phyloP scores from a whole-genome alignment of 2,113 vertebrate species.

The Alectura lathami region DNA sequence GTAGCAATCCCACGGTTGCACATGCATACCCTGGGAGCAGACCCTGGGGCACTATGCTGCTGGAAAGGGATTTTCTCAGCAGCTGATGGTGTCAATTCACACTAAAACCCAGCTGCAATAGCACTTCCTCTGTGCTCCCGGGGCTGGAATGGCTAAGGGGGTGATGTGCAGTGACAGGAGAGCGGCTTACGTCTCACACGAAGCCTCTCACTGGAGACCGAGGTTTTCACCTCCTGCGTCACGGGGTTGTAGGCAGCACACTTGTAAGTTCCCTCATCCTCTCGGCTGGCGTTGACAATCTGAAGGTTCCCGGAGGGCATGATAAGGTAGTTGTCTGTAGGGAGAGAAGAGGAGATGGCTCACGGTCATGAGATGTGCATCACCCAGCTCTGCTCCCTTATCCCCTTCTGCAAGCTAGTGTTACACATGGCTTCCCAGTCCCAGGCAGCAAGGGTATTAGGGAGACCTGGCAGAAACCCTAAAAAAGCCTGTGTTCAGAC shows the following conservation, averaged over 20 bases:
- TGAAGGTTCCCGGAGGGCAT: conserved; percentile 98
- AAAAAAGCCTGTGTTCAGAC: not conserved
- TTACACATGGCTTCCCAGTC: not conserved
- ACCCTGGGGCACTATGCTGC: not conserved
- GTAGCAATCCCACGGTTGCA: not conserved
- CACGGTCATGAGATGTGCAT: not conserved
- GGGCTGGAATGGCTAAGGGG: not conserved
- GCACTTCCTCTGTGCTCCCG: not conserved
- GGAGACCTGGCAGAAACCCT: not conserved
- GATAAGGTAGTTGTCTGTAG: conserved; percentile 95
- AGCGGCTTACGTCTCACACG: conserved; percentile 90
- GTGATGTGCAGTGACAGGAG: not conserved
- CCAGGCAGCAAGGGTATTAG: not conserved
- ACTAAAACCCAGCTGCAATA: not conserved
- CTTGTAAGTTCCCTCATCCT: conserved; percentile 94
- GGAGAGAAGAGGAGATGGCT: not conserved
- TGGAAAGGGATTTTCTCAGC: not conserved
- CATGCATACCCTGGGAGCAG: not conserved
- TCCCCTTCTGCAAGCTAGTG: not conserved
- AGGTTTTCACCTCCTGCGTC: conserved; percentile 96
- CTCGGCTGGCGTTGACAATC: conserved; percentile 93
- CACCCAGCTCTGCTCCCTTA: not conserved
- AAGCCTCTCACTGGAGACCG: conserved; percentile 88
- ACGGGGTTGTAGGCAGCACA: conserved; percentile 96
- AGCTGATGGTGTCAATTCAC: not conserved